Base-by-base conservation (phyloP, 2,797 vertebrate species). In the Trematomus bernacchii region DNA sequence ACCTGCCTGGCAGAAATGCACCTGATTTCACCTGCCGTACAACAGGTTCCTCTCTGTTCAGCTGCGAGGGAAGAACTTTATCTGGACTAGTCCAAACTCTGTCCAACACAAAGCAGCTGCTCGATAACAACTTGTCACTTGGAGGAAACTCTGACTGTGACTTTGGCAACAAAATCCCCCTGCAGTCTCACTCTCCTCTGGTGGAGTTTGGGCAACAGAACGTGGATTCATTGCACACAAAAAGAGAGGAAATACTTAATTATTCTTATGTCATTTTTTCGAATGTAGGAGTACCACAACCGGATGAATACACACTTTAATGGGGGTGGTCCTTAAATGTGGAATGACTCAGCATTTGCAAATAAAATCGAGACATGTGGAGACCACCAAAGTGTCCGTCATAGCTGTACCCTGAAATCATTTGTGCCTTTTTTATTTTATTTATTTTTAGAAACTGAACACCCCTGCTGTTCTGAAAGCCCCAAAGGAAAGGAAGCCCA, bases 401-500 rank as follows among this genome's bases (percentile, higher is more conserved):
- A 10, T 54, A 14, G 2, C 19, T 50, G 19, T 37, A 62, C 59
- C 40, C 23, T 62, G 4, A 60, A 53, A 60, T 15, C 21, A 52
- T 65, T 13, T 63, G 11, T 64, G 5, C 16, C 12, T 1, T 1
- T n/a, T n/a, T n/a, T n/a, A n/a, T 40, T 37, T 37, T 44, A 42
- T 1, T 65, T 62, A 69, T 80, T 33, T 62, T 79, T 88, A 99
- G 97, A 99, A 99, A 93, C 92, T 97, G 81, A 98, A 97, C 77
- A 93, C 96, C 77, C 98, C 98, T 8, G 93, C 96, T 72, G 96
- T 99, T 89, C 92, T 99, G 85, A 96, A 97, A 87, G 96, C 97
- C 73, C 97, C 98, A 2, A 99, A 99, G 90, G 98, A 99, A 77
- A 96, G 98, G 90, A 99, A 97, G 79, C 97, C 97, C 57, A 99